Percentiles rank a stretch among this genome's conserved stretches.
Conservation (phyloP, 2,113 vertebrate genomes). For the Cairina moschata region DNA sequence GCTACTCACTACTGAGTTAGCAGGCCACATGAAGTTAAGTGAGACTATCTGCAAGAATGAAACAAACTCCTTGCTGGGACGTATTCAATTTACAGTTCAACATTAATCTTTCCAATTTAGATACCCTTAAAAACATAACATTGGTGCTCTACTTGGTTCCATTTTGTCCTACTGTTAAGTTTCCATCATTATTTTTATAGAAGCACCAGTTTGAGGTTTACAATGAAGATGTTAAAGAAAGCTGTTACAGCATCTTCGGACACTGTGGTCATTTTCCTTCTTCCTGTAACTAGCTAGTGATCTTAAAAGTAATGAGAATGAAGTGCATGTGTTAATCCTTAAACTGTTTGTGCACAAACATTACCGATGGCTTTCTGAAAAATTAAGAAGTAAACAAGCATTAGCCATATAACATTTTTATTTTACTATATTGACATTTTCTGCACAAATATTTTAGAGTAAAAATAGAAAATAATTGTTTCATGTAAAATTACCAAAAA, state of each 20-base stretch:
- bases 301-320: background rate
- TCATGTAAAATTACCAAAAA: conserved; percentile 81
- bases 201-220: background rate
- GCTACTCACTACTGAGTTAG: background rate
- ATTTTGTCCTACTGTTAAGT: background rate
- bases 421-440: conserved; percentile 84
- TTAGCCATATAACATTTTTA: conserved; percentile 76
- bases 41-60: background rate
- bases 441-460: conserved; percentile 83
- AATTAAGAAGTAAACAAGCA: conserved; percentile 30
- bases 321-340: background rate
- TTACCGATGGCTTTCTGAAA: background rate
- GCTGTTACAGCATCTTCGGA: background rate
- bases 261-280: background rate
- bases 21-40: fast-evolving
- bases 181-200: background rate
- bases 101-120: background rate
- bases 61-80: background rate
- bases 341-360: background rate
- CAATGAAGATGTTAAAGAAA: background rate
- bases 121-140: background rate
- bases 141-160: background rate
- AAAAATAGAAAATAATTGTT: conserved; percentile 84
- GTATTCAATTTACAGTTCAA: background rate
- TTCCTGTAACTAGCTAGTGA: background rate